Conservation (phyloP, 2,888 invertebrate species). For the Hipparchia sbordonii region DNA sequence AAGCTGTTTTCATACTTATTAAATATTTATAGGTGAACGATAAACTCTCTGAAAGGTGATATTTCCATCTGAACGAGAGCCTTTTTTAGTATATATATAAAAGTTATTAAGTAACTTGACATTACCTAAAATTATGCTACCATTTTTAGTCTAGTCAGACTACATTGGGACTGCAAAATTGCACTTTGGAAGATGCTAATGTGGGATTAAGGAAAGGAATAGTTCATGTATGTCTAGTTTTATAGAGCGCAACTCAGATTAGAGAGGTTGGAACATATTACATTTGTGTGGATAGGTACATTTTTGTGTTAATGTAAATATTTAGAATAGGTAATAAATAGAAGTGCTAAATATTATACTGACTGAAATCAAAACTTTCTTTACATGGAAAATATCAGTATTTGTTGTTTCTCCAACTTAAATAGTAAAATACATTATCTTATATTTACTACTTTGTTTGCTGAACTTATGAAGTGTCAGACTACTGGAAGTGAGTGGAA, state of each 20-base stretch:
- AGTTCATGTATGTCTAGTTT: slow-evolving; percentile 12
- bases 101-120: too few species aligned
- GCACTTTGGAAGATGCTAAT: too few species aligned
- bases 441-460: too few species aligned
- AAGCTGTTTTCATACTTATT: not conserved
- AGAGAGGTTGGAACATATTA: slow-evolving; percentile 17
- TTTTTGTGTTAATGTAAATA: slow-evolving; percentile 38
- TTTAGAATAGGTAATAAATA: slow-evolving; percentile 32
- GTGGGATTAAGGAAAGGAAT: not conserved
- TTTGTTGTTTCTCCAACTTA: slow-evolving; percentile 8
- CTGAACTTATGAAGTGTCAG: too few species aligned
- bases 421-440: slow-evolving; percentile 5
- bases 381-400: slow-evolving; percentile 50
- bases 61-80: too few species aligned
- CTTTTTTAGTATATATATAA: too few species aligned
- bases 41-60: too few species aligned
- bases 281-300: slow-evolving; percentile 23
- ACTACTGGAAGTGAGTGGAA: too few species aligned
- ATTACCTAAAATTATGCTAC: too few species aligned
- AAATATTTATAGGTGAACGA: not conserved
- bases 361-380: slow-evolving; percentile 44
- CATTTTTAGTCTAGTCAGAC: too few species aligned
- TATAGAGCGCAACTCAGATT: slow-evolving; percentile 28
- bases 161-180: too few species aligned
- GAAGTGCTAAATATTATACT: slow-evolving; percentile 30